These are phyloP conservation scores for Drosophila yooni DNA, from an alignment of 2,888 invertebrate genomes.

Conservation along the genomic window DNA sequence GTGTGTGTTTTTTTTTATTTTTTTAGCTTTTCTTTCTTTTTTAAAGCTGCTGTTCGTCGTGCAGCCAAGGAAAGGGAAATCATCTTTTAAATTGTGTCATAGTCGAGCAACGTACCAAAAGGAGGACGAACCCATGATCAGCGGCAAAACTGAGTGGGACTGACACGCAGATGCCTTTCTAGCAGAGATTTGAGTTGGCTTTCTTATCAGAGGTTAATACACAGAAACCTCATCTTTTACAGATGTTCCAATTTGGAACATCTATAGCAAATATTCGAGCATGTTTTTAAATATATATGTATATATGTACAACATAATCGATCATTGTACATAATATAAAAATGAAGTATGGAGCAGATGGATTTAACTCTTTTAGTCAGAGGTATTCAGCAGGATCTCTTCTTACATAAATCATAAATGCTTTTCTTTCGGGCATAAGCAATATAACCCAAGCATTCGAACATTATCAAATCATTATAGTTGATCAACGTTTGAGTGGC, in stretches of 20 bases:
- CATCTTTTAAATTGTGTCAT: conserved; percentile 68
- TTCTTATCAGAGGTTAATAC: not conserved
- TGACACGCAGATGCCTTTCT: conserved; percentile 24
- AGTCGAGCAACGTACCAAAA: conserved; percentile 22
- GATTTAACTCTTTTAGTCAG: not conserved
- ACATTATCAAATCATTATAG: too few relatives aligned
- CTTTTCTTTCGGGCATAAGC: too few relatives aligned
- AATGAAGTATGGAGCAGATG: not conserved
- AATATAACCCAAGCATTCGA: not conserved
- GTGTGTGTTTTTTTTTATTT: conserved; percentile 20
- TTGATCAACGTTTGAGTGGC: not conserved
- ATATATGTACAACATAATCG: not conserved
- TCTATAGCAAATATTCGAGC: not conserved
- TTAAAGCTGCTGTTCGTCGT: conserved; percentile 26
- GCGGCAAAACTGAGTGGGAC: not conserved
- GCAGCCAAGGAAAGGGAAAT: conserved; percentile 65
- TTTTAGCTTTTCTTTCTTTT: conserved; percentile 20
- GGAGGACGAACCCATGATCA: conserved; percentile 39
- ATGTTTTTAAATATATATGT: not conserved
- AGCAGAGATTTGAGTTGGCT: conserved; percentile 8
- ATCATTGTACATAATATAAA: not conserved
- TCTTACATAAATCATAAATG: not conserved
- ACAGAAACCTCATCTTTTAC: not conserved
- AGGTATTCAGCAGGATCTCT: not conserved
- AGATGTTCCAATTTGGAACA: not conserved